Conservation (phyloP, 2,797 vertebrate species). For the Holocentrus rufus region DNA sequence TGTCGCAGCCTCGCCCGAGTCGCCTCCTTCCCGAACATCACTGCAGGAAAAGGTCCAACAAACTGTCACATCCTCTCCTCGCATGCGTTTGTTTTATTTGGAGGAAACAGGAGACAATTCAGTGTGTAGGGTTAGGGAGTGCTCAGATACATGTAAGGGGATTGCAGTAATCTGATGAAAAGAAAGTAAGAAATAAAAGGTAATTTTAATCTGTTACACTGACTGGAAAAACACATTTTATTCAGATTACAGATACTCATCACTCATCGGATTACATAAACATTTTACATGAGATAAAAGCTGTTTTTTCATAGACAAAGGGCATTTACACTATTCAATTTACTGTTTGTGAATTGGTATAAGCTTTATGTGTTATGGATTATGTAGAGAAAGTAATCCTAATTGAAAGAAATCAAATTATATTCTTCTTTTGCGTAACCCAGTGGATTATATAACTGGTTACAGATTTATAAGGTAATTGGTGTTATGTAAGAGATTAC, state of each 20-base stretch:
- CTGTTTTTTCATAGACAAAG: conserved; percentile 49
- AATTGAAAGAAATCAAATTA: neutral
- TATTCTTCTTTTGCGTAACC: neutral
- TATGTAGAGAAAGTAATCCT: conserved; percentile 2
- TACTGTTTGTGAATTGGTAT: conserved; percentile 14
- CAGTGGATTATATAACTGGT: neutral
- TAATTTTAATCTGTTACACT: no score
- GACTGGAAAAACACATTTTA: no score
- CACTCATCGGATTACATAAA: conserved; percentile 22
- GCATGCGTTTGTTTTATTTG: conserved; percentile 5
- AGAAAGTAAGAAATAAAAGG: conserved; percentile 5
- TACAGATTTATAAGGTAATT: neutral
- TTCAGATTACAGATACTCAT: no score
- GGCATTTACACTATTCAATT: conserved; percentile 22
- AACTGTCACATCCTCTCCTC: conserved; percentile 13
- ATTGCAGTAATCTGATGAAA: conserved; percentile 12
- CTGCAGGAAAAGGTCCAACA: conserved; percentile 20
- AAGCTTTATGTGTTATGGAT: conserved; percentile 23
- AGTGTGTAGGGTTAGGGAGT: conserved; percentile 7
- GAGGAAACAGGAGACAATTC: conserved; percentile 30
- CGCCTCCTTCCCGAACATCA: conserved; percentile 29
- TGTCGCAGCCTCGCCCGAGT: conserved; percentile 4
- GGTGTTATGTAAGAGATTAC: neutral
- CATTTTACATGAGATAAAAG: conserved; percentile 1
- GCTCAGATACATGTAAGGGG: conserved; percentile 27